Percentiles rank a stretch among this genome's conserved stretches.
These are phyloP conservation scores for Epizoanthus stellaris DNA, from an alignment of 92 coral and sea anemone species.

Conservation along the genomic window DNA sequence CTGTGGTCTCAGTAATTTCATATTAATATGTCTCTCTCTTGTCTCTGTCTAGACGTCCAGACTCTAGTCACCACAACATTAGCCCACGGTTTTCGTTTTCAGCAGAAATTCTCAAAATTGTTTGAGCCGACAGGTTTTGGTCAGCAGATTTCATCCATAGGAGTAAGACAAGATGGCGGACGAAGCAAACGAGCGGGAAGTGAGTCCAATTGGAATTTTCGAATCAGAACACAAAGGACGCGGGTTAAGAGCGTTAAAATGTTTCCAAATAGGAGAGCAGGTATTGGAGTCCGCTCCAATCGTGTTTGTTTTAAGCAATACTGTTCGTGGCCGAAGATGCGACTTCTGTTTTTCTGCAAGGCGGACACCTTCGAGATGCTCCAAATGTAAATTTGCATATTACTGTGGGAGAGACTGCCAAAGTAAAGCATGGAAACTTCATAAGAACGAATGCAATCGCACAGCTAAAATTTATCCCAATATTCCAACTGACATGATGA, in stretches of 20 bases:
- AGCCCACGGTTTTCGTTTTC: slow-evolving; percentile 5
- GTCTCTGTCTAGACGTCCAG: background rate
- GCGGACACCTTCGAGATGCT: slow-evolving; percentile 76
- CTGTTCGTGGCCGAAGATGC: slow-evolving; percentile 77
- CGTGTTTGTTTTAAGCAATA: slow-evolving; percentile 76
- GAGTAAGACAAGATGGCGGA: slow-evolving; percentile 56
- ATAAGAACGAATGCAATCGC: slow-evolving; percentile 87
- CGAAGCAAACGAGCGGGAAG: background rate
- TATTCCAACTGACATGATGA: slow-evolving; percentile 84
- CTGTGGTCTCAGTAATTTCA: background rate
- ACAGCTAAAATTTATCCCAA: slow-evolving; percentile 61
- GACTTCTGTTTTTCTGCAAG: slow-evolving; percentile 73
- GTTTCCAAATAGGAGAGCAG: slow-evolving; percentile 60
- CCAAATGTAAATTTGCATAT: slow-evolving; percentile 83
- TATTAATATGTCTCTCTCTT: background rate
- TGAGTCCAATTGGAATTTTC: slow-evolving; percentile 48
- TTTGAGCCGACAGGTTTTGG: slow-evolving; percentile 16
- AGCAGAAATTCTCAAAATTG: background rate
- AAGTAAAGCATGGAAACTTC: slow-evolving; percentile 85
- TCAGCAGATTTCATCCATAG: slow-evolving; percentile 35
- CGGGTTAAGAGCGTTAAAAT: slow-evolving; percentile 70
- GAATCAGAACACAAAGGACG: slow-evolving; percentile 75
- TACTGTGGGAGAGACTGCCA: slow-evolving; percentile 89
- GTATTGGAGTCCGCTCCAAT: slow-evolving; percentile 63
- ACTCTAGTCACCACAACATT: too few relatives aligned